These are phyloP conservation scores for Myiopsitta monachus DNA, from an alignment of 2,113 vertebrate species.

Conservation along the genomic window DNA sequence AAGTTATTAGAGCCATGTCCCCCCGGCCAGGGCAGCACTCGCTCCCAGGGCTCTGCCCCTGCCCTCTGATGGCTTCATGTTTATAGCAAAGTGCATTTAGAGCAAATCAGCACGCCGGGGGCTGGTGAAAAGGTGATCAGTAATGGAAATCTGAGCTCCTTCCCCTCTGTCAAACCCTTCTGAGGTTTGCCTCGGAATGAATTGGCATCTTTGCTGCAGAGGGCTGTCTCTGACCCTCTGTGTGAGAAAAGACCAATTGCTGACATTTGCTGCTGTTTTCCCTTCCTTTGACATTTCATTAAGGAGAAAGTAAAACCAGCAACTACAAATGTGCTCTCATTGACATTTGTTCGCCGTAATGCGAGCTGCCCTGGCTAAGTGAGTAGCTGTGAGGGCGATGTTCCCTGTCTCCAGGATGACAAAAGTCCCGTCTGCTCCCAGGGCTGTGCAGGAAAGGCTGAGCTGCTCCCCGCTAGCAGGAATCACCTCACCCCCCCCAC, in stretches of 20 bases:
- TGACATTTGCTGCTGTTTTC: constrained; percentile 1
- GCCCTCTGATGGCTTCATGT: accelerated
- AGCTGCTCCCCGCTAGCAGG: background rate
- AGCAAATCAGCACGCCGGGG: background rate
- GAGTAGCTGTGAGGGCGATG: accelerated
- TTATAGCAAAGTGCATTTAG: background rate
- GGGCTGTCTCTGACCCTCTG: background rate
- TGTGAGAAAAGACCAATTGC: background rate
- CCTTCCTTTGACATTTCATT: constrained; percentile 22
- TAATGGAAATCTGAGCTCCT: background rate
- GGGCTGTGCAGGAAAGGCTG: background rate
- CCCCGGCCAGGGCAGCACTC: background rate
- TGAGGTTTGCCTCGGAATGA: background rate
- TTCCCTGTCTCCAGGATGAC: background rate
- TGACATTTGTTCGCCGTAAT: background rate
- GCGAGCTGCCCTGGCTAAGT: background rate
- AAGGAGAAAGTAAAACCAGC: background rate
- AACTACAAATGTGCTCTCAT: background rate
- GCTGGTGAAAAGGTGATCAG: background rate
- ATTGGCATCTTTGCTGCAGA: background rate
- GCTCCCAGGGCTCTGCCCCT: accelerated
- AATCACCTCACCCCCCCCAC: background rate
- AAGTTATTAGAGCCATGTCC: background rate
- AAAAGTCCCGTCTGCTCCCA: background rate
- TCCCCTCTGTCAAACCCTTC: background rate